Base-by-base conservation (phyloP, 2,797 vertebrate genomes). In the Ptychobarbus kaznakovi region DNA sequence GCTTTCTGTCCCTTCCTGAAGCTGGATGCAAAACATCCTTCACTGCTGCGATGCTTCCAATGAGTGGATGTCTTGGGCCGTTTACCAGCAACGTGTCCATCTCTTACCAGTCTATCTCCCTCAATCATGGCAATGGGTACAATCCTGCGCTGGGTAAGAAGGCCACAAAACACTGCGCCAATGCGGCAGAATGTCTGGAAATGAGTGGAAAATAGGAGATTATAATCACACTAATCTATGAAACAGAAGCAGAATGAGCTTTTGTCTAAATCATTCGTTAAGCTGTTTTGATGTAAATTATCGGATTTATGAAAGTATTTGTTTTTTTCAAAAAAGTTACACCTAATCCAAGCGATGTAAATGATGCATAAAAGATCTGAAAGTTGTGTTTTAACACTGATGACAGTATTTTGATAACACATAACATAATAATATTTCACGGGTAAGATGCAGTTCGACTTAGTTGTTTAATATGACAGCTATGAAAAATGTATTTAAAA, bases 101-200 rank as follows among this genome's bases (percentile, higher is more conserved):
- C 40, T 88, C 92, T 7, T 96, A 91, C 72, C 2, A 46, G 15
- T 13, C 1, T 0, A 61, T 94, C 56, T 4, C 69, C 3, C 89
- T 96, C 1, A 96, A 96, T 58, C 44, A 92, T 1, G 93, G 91
- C 25, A 44, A 79, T 0, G 93, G 90, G 32, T 96, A 94, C 79
- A 95, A 95, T 83, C 88, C 92, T 0, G 65, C 93, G 12, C 22
- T 95, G 56, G 95, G 94, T 96, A 92, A 72, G 91, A 82, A 66
- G 70, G 11, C 18, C 32, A 42, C 38, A 18, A 61, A 18, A 9
- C 76, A 42, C 11, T 25, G 61, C 28, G 42, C 32, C 44, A 85
- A 12, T n/a, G 83, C 40, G n/a, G n/a, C n/a, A n/a, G 15, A 66
- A 40, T 3, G 0, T 38, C 74, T 40, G 22, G 35, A 76, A 22